Conservation (phyloP, 2,888 invertebrate species). For the Megamerina dolium region DNA sequence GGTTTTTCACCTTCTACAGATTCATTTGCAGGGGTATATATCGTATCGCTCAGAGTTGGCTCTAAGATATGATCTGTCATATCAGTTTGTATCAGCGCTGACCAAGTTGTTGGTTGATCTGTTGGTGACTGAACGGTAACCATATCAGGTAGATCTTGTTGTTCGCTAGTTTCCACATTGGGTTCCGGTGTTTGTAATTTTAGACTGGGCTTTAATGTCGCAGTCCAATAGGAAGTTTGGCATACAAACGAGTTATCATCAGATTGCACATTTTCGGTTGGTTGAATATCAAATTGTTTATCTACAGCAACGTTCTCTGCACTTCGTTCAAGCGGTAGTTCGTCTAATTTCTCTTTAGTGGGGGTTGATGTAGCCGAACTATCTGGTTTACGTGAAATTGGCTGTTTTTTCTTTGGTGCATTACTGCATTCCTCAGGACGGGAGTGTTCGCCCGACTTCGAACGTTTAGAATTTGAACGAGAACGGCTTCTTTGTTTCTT, state of each 20-base stretch:
- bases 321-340: conserved; percentile 15
- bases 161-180: conserved; percentile 1
- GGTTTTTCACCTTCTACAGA: too few species aligned
- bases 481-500: conserved; percentile 52
- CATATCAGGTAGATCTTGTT: conserved; percentile 20
- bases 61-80: conserved; percentile 28
- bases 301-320: conserved; percentile 22
- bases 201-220: conserved; percentile 29
- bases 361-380: conserved; percentile 11
- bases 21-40: too few species aligned
- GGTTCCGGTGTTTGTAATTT: too few species aligned
- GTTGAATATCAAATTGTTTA: conserved; percentile 3
- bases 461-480: conserved; percentile 51
- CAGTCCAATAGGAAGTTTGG: conserved; percentile 40
- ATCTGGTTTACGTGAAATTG: conserved; percentile 28
- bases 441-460: conserved; percentile 33
- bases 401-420: conserved; percentile 37
- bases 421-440: conserved; percentile 26
- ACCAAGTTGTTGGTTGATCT: conserved; percentile 39
- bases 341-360: not conserved
- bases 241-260: conserved; percentile 26
- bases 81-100: conserved; percentile 41
- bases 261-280: conserved; percentile 7
- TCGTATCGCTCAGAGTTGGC: conserved; percentile 4
- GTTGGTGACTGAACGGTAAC: conserved; percentile 35